These are phyloP conservation scores for Lethenteron reissneri DNA, from an alignment of 2,113 vertebrate genomes.

Conservation along the genomic window DNA sequence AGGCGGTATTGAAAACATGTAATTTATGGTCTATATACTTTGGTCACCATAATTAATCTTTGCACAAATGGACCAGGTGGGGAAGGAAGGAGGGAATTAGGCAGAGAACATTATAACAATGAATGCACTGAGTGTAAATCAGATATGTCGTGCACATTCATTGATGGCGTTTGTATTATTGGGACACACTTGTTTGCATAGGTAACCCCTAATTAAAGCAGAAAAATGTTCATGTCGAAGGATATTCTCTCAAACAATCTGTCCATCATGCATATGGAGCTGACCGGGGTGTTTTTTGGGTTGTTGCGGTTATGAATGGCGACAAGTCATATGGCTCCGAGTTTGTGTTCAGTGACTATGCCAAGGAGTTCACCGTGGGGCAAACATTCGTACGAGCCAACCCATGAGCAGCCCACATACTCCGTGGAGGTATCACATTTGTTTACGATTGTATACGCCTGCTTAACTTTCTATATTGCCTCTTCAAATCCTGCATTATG, in stretches of 20 bases:
- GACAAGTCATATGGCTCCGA: constrained; percentile 74
- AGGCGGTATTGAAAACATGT: no score
- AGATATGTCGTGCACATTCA: no score
- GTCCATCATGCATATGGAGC: no score
- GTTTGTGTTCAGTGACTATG: constrained; percentile 67
- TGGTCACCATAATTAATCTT: no score
- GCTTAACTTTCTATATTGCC: background rate
- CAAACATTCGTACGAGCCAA: constrained; percentile 91
- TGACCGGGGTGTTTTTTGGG: background rate
- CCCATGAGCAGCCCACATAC: constrained; percentile 72
- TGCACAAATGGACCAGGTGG: no score
- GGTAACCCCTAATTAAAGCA: no score
- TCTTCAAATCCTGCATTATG: background rate
- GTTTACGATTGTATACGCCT: background rate
- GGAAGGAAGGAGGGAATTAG: no score
- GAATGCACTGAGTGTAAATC: no score
- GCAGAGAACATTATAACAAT: no score
- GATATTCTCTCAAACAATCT: no score
- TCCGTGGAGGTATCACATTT: constrained; percentile 54
- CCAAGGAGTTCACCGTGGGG: constrained; percentile 86
- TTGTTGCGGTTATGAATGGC: constrained; percentile 51
- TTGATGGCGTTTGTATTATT: background rate
- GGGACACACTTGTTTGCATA: background rate
- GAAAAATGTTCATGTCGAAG: no score
- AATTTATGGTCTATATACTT: no score